Conservation (phyloP, 64 coral and sea anemone genomes). For the Acropora yongei region DNA sequence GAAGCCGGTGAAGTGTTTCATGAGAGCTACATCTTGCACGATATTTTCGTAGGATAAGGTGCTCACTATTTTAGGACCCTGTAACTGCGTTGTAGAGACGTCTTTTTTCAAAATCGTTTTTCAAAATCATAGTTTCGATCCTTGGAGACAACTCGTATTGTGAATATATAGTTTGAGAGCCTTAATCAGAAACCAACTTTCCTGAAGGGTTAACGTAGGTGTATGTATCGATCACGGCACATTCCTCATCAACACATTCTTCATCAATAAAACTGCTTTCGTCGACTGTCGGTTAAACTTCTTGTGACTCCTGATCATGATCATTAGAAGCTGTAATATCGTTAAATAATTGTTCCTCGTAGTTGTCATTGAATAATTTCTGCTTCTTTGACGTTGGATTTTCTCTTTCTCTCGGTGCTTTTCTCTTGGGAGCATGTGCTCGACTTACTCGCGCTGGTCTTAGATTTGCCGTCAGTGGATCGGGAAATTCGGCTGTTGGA, state of each 20-base stretch:
- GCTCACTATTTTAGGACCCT: too few species aligned
- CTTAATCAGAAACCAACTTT: slow-evolving; percentile 25
- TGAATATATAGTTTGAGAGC: slow-evolving; percentile 60
- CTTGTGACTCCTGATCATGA: slow-evolving; percentile 52
- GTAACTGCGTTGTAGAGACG: too few species aligned
- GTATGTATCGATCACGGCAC: neutral
- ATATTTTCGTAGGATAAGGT: too few species aligned
- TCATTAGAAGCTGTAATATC: slow-evolving; percentile 38
- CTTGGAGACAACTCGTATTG: slow-evolving; percentile 61
- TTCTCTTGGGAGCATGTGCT: slow-evolving; percentile 60
- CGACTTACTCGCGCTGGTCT: slow-evolving; percentile 38
- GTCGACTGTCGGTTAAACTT: slow-evolving; percentile 40
- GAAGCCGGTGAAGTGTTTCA: too few species aligned
- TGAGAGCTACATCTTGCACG: too few species aligned
- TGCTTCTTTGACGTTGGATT: slow-evolving; percentile 46
- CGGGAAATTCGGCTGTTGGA: slow-evolving; percentile 62
- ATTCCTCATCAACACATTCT: slow-evolving; percentile 27
- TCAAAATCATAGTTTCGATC: slow-evolving; percentile 68
- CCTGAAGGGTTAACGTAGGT: slow-evolving; percentile 2
- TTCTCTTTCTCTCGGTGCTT: slow-evolving; percentile 63
- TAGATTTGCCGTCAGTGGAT: slow-evolving; percentile 72
- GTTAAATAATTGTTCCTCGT: slow-evolving; percentile 11
- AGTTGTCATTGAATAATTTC: slow-evolving; percentile 33
- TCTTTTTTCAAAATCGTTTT: too few species aligned
- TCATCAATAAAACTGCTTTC: slow-evolving; percentile 33